These are phyloP conservation scores for Illadopsis cleaveri DNA, from an alignment of 2,113 vertebrate genomes.

Conservation along the genomic window DNA sequence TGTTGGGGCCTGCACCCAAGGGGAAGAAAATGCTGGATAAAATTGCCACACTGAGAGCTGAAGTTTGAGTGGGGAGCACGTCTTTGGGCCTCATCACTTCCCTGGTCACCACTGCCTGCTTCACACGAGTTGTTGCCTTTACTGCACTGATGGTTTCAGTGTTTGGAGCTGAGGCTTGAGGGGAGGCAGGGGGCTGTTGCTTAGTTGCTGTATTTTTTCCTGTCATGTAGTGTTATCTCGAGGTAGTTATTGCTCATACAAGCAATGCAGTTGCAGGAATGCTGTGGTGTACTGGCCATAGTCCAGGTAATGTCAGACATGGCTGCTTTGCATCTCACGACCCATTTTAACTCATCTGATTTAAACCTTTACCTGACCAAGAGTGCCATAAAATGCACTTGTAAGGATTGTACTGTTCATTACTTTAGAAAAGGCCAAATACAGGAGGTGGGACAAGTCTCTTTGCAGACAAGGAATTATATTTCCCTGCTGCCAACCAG, in stretches of 20 bases:
- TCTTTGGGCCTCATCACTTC: neutral
- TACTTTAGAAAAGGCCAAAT: neutral
- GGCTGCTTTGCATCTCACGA: constrained; percentile 41
- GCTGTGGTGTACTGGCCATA: constrained; percentile 6
- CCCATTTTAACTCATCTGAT: constrained; percentile 56
- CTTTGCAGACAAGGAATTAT: constrained; percentile 5
- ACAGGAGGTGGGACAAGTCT: neutral
- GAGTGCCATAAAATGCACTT: constrained; percentile 28
- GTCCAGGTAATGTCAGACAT: constrained; percentile 45
- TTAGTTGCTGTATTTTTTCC: neutral
- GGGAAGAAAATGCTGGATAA: neutral
- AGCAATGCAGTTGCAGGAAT: constrained; percentile 5
- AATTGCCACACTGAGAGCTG: neutral
- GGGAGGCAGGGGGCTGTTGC: neutral
- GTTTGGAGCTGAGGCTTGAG: neutral
- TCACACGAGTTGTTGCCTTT: fast-evolving
- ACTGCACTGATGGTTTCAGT: neutral
- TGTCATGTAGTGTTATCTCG: neutral
- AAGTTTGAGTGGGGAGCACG: neutral
- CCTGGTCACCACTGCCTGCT: neutral
- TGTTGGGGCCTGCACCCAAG: neutral
- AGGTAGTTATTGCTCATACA: constrained; percentile 11
- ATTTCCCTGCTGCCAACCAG: neutral
- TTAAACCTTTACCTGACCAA: constrained; percentile 57
- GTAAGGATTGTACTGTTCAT: constrained; percentile 10